A percentile compares a stretch with the other conserved stretches of the same genome.
Evolutionary conservation across 2,888 invertebrate species (phyloP).

Genomic region (Oegoconia quadripuncta): DNA sequence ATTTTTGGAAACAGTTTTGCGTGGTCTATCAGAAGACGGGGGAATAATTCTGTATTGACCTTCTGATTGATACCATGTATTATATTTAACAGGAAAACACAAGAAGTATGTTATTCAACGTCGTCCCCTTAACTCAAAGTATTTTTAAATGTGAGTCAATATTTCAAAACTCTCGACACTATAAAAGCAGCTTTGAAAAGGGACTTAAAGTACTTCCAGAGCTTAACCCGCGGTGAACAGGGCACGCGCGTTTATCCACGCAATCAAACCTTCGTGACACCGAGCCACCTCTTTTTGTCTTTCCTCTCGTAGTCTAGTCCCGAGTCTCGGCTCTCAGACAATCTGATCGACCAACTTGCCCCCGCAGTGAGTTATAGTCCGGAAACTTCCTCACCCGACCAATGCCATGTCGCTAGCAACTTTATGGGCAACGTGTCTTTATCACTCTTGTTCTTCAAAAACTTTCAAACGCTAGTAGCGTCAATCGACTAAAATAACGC

Average conservation of each 20-base stretch:
- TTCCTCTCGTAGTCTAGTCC: too few species aligned
- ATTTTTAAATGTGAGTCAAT: too few species aligned
- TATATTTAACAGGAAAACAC: too few species aligned
- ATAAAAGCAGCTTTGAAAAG: not conserved
- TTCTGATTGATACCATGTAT: too few species aligned
- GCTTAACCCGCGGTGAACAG: constrained; percentile 39
- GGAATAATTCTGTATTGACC: too few species aligned
- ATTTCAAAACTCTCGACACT: not conserved
- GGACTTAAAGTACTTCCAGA: constrained; percentile 13
- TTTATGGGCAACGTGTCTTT: constrained; percentile 42
- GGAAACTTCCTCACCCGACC: constrained; percentile 46
- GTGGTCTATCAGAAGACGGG: too few species aligned
- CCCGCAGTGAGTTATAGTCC: constrained; percentile 51
- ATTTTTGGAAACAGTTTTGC: too few species aligned
- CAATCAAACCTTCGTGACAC: constrained; percentile 51
- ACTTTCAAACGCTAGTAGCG: constrained; percentile 16
- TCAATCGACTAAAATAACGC: constrained; percentile 15
- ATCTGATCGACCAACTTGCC: constrained; percentile 58
- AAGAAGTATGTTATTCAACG: too few species aligned
- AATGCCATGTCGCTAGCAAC: constrained; percentile 29
- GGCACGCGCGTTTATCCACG: constrained; percentile 52
- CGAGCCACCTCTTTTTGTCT: constrained; percentile 46
- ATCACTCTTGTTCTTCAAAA: constrained; percentile 35
- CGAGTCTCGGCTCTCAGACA: constrained; percentile 26
- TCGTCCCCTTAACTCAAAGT: too few species aligned